A percentile compares a stretch with the other conserved stretches of the same genome.
These are phyloP conservation scores for Marmota monax DNA, from an alignment of 2,113 vertebrate species.

Conservation along the genomic window DNA sequence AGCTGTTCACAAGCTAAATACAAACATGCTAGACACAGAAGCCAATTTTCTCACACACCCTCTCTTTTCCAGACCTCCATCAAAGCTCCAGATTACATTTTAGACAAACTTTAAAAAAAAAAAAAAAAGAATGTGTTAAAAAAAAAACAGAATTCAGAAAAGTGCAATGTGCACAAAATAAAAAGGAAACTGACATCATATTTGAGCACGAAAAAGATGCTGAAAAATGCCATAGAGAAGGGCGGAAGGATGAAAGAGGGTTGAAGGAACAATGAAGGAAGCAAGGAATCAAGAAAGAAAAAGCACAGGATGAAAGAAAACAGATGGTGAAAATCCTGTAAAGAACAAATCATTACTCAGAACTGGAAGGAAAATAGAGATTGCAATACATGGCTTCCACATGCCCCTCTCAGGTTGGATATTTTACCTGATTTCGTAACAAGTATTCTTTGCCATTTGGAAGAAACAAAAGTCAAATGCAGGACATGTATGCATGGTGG, in stretches of 20 bases:
- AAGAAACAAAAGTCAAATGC: background rate
- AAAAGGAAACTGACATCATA: background rate
- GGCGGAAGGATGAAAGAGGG: background rate
- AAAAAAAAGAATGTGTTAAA: background rate
- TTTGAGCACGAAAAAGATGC: background rate
- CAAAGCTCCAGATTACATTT: background rate
- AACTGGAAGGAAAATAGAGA: background rate
- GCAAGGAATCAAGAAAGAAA: background rate
- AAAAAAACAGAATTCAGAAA: background rate
- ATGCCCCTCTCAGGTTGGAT: background rate
- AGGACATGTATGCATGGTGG: fast-evolving
- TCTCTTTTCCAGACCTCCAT: background rate
- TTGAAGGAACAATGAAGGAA: background rate
- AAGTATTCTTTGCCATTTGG: background rate
- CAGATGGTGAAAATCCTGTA: background rate
- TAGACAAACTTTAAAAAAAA: background rate
- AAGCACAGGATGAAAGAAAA: background rate
- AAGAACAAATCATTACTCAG: background rate
- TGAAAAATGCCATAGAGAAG: background rate
- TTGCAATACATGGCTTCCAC: background rate
- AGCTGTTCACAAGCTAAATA: background rate
- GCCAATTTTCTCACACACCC: background rate
- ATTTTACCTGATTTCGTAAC: background rate
- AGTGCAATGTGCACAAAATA: background rate
- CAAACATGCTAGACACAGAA: background rate